Percentiles rank a stretch among this genome's conserved stretches.
These are phyloP conservation scores for Craniophora ligustri DNA, from an alignment of 2,888 invertebrate genomes.

Conservation along the genomic window DNA sequence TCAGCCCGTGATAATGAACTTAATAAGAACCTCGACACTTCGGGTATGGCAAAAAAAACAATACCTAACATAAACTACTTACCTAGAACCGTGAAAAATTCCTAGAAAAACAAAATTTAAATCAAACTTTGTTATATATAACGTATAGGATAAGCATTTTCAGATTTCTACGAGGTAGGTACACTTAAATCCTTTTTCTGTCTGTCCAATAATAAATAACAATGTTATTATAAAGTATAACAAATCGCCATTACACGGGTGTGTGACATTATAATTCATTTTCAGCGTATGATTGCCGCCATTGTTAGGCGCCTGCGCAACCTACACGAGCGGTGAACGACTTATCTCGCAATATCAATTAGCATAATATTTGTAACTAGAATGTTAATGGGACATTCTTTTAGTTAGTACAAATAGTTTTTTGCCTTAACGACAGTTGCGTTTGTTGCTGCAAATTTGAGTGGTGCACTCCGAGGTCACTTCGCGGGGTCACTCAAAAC, in stretches of 20 bases:
- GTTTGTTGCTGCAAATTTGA: neutral
- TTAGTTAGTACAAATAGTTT: neutral
- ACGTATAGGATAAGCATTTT: no score
- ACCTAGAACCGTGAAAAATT: no score
- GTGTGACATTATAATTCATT: constrained; percentile 49
- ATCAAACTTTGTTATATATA: no score
- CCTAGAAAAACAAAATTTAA: no score
- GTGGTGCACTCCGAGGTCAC: neutral
- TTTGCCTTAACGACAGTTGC: neutral
- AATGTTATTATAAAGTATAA: constrained; percentile 29
- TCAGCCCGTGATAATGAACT: no score
- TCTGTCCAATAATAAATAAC: constrained; percentile 27
- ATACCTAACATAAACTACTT: no score
- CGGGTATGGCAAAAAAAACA: no score
- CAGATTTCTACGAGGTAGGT: no score
- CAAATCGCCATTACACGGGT: constrained; percentile 47
- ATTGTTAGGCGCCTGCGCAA: constrained; percentile 64
- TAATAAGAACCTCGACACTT: no score
- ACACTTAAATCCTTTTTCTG: neutral
- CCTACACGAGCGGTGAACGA: constrained; percentile 41
- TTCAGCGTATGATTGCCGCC: constrained; percentile 37
- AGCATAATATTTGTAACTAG: constrained; percentile 55
- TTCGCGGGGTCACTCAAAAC: neutral
- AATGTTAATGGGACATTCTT: constrained; percentile 6
- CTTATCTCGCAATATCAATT: constrained; percentile 63